Base-by-base conservation (phyloP, 2,888 invertebrate genomes). In the Cephus nigrinus region DNA sequence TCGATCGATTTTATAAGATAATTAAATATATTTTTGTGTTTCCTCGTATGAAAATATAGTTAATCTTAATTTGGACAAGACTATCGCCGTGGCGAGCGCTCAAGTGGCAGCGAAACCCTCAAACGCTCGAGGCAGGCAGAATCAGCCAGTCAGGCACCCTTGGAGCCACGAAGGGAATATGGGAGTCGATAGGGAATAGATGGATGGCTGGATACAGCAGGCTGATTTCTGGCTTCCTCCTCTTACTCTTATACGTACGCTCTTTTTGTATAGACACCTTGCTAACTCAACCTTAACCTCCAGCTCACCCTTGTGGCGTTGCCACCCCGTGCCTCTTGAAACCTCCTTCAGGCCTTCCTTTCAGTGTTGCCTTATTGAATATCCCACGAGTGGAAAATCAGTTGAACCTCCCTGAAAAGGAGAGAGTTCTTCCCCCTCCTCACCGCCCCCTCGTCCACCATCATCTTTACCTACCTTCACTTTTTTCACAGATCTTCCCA, bases 311-410 rank as follows among this genome's bases (percentile, higher is more conserved):
- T 82, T 81, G 82, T 78, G 81, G 80, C 78, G 81, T 83, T 82
- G 84, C 79, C 73, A 77, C 79, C 79, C 82, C 80, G 78, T 76
- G 81, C 79, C 76, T 75, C 55, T 80, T 81, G 82, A 82, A 85
- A 84, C 82, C 86, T 88, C 85, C 87, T 88, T 83, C 82, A 83
- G 82, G 80, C 83, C 85, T 88, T 88, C 87, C 87, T 88, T 86
- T 91, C 88, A 88, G 80, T 86, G 86, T 87, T 89, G 87, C 88
- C 86, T 90, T 91, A 91, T 91, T 90, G 91, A 91, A 90, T 90
- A 90, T 88, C 87, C 88, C 89, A 86, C 88, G 85, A 90, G 89
- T 89, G 90, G 90, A 89, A 89, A 89, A 90, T 90, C 89, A 88
- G 89, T 89, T 86, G 81, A 87, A 86, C 85, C 82, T 82, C 81